Base-by-base conservation (phyloP, 2,797 vertebrate species). In the Mormyrus hasselquistii region DNA sequence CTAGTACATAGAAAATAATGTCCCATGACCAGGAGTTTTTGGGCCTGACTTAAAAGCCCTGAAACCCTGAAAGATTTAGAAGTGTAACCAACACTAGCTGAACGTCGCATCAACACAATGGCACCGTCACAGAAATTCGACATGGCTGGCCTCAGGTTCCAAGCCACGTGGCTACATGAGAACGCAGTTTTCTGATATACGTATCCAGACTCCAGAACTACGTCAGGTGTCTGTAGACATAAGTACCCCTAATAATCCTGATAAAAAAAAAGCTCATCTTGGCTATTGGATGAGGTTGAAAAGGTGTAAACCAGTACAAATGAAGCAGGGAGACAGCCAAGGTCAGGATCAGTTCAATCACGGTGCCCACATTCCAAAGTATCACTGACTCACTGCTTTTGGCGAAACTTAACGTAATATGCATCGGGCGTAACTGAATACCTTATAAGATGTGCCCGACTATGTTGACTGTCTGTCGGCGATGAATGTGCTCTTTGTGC, bases 401-500 rank as follows among this genome's bases (percentile, higher is more conserved):
- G 53, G 88, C 82, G 86, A 79, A 76, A 88, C 41, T 49, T 86
- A 87, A 87, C 69, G 69, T 69, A 87, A 82, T 88, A 73, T 55
- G 49, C 87, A 84, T 50, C 89, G 84, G 82, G 65, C 25, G 90
- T 89, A 92, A 93, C 90, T 84, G 52, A 89, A 92, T 83, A 90
- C 88, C 34, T 50, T 89, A 83, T 87, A 88, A 90, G 87, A 88
- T 47, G 12, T 88, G 90, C 86, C 89, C 76, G 73, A 59, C 55
- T 88, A 87, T 90, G 89, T 79, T 89, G 91, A 90, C 76, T 82
- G 89, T 83, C 90, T 86, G 52, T 83, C 73, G 38, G 22, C 29
- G 50, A 88, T 91, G 90, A 92, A 93, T 90, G 87, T 88, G 34
- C 19, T 49, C 85, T 91, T 92, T 93, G 92, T 92, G 89, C 47